Evolutionary conservation across 2,113 vertebrate genomes (phyloP).

Genomic region (Microtus ochrogaster): DNA sequence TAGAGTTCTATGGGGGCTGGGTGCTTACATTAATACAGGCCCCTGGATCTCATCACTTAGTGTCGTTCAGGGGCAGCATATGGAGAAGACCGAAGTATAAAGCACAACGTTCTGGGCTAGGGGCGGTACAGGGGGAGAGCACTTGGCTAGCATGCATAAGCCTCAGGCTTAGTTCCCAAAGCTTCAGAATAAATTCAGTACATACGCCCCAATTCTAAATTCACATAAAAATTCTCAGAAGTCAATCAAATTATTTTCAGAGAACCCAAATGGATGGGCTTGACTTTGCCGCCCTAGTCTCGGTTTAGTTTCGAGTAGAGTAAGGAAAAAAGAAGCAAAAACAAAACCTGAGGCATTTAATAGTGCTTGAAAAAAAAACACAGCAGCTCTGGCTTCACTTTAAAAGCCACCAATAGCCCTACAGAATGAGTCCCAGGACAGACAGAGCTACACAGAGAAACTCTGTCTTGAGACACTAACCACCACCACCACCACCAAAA

Average conservation of each 20-base stretch:
- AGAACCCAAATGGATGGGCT: background rate
- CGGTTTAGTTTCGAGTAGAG: background rate
- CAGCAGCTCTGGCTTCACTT: background rate
- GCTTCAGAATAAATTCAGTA: background rate
- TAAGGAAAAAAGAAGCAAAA: slow-evolving; percentile 2
- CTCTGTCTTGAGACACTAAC: background rate
- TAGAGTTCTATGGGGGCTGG: background rate
- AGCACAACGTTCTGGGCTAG: background rate
- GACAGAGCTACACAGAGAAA: background rate
- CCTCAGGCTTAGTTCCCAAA: too few relatives aligned
- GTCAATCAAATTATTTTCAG: background rate
- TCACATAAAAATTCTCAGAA: background rate
- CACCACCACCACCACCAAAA: background rate
- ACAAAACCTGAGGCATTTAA: background rate
- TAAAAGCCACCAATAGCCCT: background rate
- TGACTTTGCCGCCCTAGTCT: background rate
- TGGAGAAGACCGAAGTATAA: background rate
- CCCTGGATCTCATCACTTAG: background rate
- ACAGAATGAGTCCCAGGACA: background rate
- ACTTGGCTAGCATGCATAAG: background rate
- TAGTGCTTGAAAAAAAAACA: background rate
- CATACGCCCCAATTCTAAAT: background rate
- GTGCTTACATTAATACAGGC: background rate
- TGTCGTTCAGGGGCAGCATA: background rate
- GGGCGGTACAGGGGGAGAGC: too few relatives aligned